These are phyloP conservation scores for Marisa cornuarietis DNA, from an alignment of 1,140 invertebrate genomes.

Conservation along the genomic window DNA sequence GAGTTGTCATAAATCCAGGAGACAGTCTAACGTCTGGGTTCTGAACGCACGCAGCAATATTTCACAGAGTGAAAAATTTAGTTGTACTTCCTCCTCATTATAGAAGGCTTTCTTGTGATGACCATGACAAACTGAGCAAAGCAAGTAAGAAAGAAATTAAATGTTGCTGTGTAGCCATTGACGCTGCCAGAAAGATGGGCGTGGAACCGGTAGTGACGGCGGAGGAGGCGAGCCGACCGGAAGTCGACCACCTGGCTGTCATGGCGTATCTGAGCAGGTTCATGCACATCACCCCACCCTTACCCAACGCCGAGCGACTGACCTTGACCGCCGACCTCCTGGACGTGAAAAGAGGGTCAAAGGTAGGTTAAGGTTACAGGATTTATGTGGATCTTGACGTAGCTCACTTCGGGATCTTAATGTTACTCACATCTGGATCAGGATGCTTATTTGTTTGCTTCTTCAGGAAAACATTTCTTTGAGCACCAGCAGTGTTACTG, in stretches of 20 bases:
- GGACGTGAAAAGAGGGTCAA: conserved; percentile 39
- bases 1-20: background rate
- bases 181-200: conserved; percentile 69
- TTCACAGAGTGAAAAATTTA: background rate
- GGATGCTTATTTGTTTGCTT: too few relatives aligned
- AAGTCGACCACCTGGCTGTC: conserved; percentile 92
- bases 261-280: conserved; percentile 93
- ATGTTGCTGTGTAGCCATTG: conserved; percentile 37
- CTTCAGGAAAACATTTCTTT: too few relatives aligned
- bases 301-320: conserved; percentile 51
- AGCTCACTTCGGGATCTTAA: too few relatives aligned
- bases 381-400: background rate
- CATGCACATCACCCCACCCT: conserved; percentile 81
- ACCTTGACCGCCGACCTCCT: conserved; percentile 42
- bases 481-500: too few relatives aligned
- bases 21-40: background rate
- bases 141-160: background rate
- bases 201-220: conserved; percentile 89
- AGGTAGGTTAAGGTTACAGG: conserved; percentile 33
- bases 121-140: background rate
- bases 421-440: too few relatives aligned
- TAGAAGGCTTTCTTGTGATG: background rate
- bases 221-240: conserved; percentile 92
- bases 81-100: too few relatives aligned
- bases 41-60: background rate